Conservation (phyloP, 1,140 invertebrate species). For the Panulirus ornatus region DNA sequence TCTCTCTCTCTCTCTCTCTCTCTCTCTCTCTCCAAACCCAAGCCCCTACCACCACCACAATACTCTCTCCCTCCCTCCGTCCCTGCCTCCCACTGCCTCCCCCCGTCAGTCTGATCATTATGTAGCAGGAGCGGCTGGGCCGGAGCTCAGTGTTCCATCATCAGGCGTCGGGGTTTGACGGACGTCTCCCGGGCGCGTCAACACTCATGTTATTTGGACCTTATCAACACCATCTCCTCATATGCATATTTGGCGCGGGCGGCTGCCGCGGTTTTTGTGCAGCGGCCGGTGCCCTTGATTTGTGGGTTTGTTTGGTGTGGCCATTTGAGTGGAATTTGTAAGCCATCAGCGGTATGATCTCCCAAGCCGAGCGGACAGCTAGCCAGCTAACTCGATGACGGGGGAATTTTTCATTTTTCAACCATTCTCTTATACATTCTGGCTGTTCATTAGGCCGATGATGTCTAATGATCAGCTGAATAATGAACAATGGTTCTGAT, state of each 20-base stretch:
- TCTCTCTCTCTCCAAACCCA: not conserved
- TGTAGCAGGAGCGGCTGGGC: conserved; percentile 19
- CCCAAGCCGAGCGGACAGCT: no score
- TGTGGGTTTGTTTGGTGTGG: conserved; percentile 16
- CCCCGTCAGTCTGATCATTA: conserved; percentile 47
- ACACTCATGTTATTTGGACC: conserved; percentile 61
- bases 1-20: conserved; percentile 17
- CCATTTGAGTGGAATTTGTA: conserved; percentile 33
- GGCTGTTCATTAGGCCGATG: no score
- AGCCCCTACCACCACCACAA: not conserved
- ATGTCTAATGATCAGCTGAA: no score
- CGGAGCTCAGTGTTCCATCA: conserved; percentile 37
- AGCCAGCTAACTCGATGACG: no score
- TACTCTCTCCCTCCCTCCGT: not conserved
- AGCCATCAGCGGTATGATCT: not conserved
- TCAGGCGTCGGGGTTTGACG: conserved; percentile 23
- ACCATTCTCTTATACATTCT: no score
- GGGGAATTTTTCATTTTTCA: no score
- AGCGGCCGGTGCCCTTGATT: not conserved
- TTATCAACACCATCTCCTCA: conserved; percentile 63
- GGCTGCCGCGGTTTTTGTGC: not conserved
- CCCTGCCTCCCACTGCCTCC: not conserved
- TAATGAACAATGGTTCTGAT: no score
- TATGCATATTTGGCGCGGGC: conserved; percentile 39
- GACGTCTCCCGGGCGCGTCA: conserved; percentile 57